Base-by-base conservation (phyloP, 2,113 vertebrate species). In the Pungitius pungitius region DNA sequence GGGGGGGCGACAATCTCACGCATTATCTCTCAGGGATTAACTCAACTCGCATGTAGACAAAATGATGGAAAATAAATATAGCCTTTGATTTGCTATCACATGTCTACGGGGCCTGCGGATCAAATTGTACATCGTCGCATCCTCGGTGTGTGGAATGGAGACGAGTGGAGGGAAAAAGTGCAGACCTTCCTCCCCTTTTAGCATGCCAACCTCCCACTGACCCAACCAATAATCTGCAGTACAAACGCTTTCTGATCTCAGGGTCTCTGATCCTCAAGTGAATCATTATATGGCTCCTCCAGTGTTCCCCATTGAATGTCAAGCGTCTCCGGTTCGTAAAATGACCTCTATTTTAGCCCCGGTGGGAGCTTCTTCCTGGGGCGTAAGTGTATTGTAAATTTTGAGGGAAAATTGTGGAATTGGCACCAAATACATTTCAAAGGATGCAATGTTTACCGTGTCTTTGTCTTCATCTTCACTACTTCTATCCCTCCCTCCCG, bases 241-340 rank as follows among this genome's bases (percentile, higher is more conserved):
- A 88, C 73, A 88, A 89, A 86, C 75, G 49, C 83, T 82, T 81
- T 88, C 84, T 89, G 89, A 91, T 90, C 85, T 90, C 86, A 78
- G 86, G 83, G 83, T 79, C 86, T 90, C 86, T 86, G 89, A 92
- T 91, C 88, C 86, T 91, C 80, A 77, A 89, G 84, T 84, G 89
- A 87, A 89, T 90, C 89, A 86, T 90, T 84, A 88, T 83, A 78
- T 80, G 70, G 80, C 85, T 80, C 74, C 87, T 69, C 59, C 76
- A 71, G 76, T 75, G 82, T 66, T 89, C 68, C 72, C 71, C 47
- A 71, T 72, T 85, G 88, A 91, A 91, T 91, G 91, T 90, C 91
- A 92, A 89, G 87, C 81, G 85, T 80, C 82, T 90, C 84, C 77
- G 73, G 77, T 88, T 88, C 86, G 81, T 74, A 30, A 60, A 69